phyloP scores from a whole-genome alignment of 30 jellyfish, hydroid and myxozoan species.

The Catostylus mosaicus region DNA sequence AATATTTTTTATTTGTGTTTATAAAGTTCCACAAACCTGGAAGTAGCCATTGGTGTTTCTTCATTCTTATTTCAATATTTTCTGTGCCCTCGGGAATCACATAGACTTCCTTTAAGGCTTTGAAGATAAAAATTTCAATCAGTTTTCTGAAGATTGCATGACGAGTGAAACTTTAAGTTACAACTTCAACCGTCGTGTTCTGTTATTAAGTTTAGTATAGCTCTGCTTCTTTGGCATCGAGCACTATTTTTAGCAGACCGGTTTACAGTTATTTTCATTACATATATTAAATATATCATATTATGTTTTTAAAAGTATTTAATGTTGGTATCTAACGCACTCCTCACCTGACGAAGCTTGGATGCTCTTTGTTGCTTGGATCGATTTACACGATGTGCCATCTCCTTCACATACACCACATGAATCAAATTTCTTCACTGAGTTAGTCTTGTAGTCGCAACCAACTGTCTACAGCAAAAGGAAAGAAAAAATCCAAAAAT shows the following conservation, averaged over 20 bases:
- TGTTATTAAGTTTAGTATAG: too few relatives aligned
- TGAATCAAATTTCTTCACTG: slow-evolving; percentile 36
- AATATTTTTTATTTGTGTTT: too few relatives aligned
- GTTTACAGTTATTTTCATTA: too few relatives aligned
- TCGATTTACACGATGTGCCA: slow-evolving; percentile 52
- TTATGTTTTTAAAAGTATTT: too few relatives aligned
- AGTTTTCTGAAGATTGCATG: too few relatives aligned
- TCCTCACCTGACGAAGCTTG: slow-evolving; percentile 24
- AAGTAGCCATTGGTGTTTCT: slow-evolving; percentile 34
- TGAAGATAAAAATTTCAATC: background rate
- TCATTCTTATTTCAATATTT: slow-evolving; percentile 19
- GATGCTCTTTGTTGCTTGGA: slow-evolving; percentile 7
- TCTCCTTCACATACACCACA: slow-evolving; percentile 77
- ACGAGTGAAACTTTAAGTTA: too few relatives aligned
- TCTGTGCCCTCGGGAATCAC: slow-evolving; percentile 58
- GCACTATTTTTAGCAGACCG: too few relatives aligned
- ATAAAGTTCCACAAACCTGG: slow-evolving; percentile 60
- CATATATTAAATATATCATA: too few relatives aligned
- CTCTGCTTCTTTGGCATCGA: too few relatives aligned
- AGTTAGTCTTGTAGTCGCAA: slow-evolving; percentile 50
- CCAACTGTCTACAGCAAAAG: slow-evolving; percentile 44
- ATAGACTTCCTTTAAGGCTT: slow-evolving; percentile 46
- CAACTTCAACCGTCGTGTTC: too few relatives aligned
- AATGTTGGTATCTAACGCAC: background rate
- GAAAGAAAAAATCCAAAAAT: too few relatives aligned